Evolutionary conservation across 2,888 invertebrate genomes (phyloP).

Genomic region (Noctua comes): DNA sequence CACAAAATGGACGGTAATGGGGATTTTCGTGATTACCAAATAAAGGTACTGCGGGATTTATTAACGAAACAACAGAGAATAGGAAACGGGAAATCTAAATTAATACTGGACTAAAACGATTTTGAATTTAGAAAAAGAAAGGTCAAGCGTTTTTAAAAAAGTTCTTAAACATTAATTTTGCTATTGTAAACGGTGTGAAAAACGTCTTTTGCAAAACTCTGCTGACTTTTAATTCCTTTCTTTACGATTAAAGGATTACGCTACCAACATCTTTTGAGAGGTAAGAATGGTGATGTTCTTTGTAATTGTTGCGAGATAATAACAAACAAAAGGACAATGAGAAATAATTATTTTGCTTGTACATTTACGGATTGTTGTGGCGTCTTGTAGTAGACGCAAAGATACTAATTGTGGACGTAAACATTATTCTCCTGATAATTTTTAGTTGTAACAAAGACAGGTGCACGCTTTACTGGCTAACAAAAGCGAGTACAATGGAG

Average conservation of each 20-base stretch:
- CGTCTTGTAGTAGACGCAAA: constrained; percentile 72
- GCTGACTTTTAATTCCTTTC: constrained; percentile 73
- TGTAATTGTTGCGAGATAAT: constrained; percentile 70
- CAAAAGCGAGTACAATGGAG: constrained; percentile 43
- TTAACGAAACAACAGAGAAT: constrained; percentile 52
- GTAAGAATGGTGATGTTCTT: constrained; percentile 46
- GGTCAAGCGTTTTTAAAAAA: constrained; percentile 29
- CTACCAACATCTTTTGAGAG: constrained; percentile 73
- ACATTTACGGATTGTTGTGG: constrained; percentile 70
- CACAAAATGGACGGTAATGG: constrained; percentile 63
- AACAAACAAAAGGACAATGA: constrained; percentile 78
- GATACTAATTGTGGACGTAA: constrained; percentile 72
- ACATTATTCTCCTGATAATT: constrained; percentile 67
- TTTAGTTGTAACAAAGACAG: constrained; percentile 64
- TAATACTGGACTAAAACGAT: constrained; percentile 12
- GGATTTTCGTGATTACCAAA: constrained; percentile 62
- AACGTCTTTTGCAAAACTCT: constrained; percentile 44
- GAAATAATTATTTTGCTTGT: constrained; percentile 74
- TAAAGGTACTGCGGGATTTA: constrained; percentile 55
- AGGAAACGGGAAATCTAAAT: constrained; percentile 33
- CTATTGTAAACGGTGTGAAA: constrained; percentile 54
- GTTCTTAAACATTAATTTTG: constrained; percentile 39
- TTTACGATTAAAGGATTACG: constrained; percentile 73
- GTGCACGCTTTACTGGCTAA: constrained; percentile 48
- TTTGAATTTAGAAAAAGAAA: constrained; percentile 28